A percentile compares a stretch with the other conserved stretches of the same genome.
Evolutionary conservation across 2,113 vertebrate species (phyloP).

Genomic region (Labeo rohita): DNA sequence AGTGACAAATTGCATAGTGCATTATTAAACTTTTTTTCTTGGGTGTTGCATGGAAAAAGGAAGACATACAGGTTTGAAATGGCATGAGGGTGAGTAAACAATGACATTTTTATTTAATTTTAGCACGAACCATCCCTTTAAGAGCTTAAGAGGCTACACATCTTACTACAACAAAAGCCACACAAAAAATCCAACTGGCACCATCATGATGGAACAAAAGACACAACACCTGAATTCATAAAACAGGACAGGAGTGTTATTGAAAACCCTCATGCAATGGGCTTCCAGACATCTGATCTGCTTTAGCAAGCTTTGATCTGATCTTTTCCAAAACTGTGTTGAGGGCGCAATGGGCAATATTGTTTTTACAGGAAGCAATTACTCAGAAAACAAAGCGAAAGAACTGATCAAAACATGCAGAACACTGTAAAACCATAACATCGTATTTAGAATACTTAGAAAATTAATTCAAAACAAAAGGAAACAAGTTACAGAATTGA

Average conservation of each 20-base stretch:
- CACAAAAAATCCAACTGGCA: slow-evolving; percentile 63
- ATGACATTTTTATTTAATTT: neutral
- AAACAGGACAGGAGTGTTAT: slow-evolving; percentile 42
- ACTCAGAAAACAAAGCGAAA: slow-evolving; percentile 7
- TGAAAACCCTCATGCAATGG: neutral
- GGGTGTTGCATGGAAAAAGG: slow-evolving; percentile 33
- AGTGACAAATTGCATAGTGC: neutral
- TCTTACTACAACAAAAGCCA: slow-evolving; percentile 66
- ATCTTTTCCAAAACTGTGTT: neutral
- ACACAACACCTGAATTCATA: slow-evolving; percentile 48
- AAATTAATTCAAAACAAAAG: slow-evolving; percentile 58
- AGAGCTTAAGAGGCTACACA: neutral
- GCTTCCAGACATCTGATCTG: slow-evolving; percentile 16
- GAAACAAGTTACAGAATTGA: slow-evolving; percentile 14
- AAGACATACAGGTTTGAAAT: neutral
- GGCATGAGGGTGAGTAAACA: neutral
- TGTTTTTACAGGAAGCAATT: slow-evolving; percentile 23
- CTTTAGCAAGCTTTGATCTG: neutral
- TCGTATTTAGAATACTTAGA: slow-evolving; percentile 25
- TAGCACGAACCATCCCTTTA: neutral
- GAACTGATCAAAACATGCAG: neutral
- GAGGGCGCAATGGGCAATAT: neutral
- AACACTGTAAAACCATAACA: slow-evolving; percentile 15
- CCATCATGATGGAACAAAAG: slow-evolving; percentile 51
- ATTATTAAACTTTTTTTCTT: neutral